Evolutionary conservation across 1,140 invertebrate species (phyloP), one percentile per base, ranked within the genome.

Genomic region (Conopomorpha cramerella): DNA sequence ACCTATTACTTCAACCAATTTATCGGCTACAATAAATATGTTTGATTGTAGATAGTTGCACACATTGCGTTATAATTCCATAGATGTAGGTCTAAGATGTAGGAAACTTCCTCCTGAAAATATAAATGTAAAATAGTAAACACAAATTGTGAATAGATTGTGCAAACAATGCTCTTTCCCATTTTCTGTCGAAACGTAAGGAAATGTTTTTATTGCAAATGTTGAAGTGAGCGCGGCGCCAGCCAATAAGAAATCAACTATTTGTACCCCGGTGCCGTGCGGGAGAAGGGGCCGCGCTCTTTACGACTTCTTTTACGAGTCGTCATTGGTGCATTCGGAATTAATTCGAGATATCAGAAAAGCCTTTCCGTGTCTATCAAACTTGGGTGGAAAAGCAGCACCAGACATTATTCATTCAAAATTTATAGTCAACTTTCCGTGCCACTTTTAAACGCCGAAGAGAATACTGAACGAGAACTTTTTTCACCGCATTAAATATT

Each of bases 251-350:
- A 74, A 74, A 74, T 74, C 70, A 74, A 74, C 59, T 70, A 70
- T 74, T 74, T 70, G 59, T 67, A 56, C 63, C 64, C 56, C 66
- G 65, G 66, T 63, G 63, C 61, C 46, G 54, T 60, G 51, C 59
- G 58, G 49, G 57, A 63, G 61, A 64, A 67, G 63, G 55, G 55
- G 45, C 42, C 51, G 55, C 58, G 43, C 70, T 62, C 65, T 74
- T 74, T 74, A 74, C 70, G 70, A 72, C 65, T 65, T 61, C 63
- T 74, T 74, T 74, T 74, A 74, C 70, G 70, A 72, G 70, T 72
- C 57, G 54, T 72, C n/a, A n/a, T n/a, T n/a, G 70, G 65, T 74
- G 70, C 70, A 74, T 74, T 72, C 62, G 49, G 55, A 74, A 74
- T 74, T 72, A 74, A 65, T 64, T 53, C 52, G 55, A 48, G 55